Evolutionary conservation across 2,113 vertebrate species (phyloP).

Genomic region (Triplophysa siluroides): DNA sequence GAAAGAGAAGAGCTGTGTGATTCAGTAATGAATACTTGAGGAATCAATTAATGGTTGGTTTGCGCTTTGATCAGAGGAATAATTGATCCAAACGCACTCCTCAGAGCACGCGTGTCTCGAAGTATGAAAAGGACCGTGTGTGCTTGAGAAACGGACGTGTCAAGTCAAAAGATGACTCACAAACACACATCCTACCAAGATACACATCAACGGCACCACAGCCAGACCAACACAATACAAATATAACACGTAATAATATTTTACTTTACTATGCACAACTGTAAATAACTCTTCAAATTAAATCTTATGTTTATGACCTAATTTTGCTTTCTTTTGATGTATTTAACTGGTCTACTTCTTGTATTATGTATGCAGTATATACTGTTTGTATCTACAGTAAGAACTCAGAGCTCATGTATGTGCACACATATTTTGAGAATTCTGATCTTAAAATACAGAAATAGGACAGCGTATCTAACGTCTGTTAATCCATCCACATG

Average conservation of each 20-base stretch:
- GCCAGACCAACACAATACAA: not conserved
- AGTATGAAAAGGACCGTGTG: constrained; percentile 47
- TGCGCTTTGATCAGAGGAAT: constrained; percentile 68
- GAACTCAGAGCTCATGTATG: too few relatives aligned
- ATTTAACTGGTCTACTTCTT: too few relatives aligned
- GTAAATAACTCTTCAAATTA: too few relatives aligned
- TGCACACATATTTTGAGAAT: too few relatives aligned
- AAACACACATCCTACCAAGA: not conserved
- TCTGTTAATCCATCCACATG: too few relatives aligned
- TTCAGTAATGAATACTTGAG: constrained; percentile 53
- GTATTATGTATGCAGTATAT: too few relatives aligned
- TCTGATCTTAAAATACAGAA: too few relatives aligned
- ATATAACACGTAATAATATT: not conserved
- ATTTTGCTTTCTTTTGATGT: too few relatives aligned
- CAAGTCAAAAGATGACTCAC: not conserved
- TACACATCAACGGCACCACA: not conserved
- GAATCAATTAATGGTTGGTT: constrained; percentile 61
- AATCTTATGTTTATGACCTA: too few relatives aligned
- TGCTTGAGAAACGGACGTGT: not conserved
- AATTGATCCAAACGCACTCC: constrained; percentile 58
- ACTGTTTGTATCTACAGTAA: too few relatives aligned
- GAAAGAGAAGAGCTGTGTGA: constrained; percentile 50
- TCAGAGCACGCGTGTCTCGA: constrained; percentile 21
- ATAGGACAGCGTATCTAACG: too few relatives aligned
- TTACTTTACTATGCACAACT: not conserved